Base-by-base conservation (phyloP, 2,797 vertebrate species). In the Enoplosus armatus region DNA sequence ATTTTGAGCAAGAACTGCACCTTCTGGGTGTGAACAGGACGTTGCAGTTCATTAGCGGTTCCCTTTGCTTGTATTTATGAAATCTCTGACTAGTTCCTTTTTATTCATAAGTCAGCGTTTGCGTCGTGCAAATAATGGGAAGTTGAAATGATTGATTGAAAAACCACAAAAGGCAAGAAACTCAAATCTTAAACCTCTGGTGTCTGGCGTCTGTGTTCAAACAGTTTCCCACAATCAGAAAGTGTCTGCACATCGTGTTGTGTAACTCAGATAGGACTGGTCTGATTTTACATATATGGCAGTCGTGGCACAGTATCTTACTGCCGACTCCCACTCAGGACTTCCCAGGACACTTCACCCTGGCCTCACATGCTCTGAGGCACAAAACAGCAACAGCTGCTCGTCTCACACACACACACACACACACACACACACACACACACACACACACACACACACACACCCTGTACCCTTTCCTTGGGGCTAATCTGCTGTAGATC, bases 151-250 rank as follows among this genome's bases (percentile, higher is more conserved):
- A 72, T 14, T 75, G 59, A 68, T 56, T 56, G 54, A 67, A 84
- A n/a, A 82, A 65, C 66, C 72, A 75, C 71, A 80, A 59, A n/a
- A 58, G 35, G 77, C 54, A 82, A 55, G 63, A 74, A 83, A 65
- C 29, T 55, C 26, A 71, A 67, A 63, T 68, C 41, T 66, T n/a
- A 65, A 66, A 59, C 56, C 33, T 63, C 6, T 51, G 11, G 26
- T 20, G 58, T 78, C 75, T 77, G 48, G 72, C n/a, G n/a, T n/a
- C n/a, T 79, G 45, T 33, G 20, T 41, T 55, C 37, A 72, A 79
- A 65, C 29, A 1, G 15, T 55, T 71, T 64, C 33, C 54, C 54
- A 61, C 27, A 71, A 35, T 60, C 41, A 26, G 0, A 75, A 48
- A 31, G 29, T 22, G 39, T 50, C 24, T 61, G 48, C 16, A 9